Evolutionary conservation across 2,113 vertebrate species (phyloP).

Genomic region (Equus przewalskii): DNA sequence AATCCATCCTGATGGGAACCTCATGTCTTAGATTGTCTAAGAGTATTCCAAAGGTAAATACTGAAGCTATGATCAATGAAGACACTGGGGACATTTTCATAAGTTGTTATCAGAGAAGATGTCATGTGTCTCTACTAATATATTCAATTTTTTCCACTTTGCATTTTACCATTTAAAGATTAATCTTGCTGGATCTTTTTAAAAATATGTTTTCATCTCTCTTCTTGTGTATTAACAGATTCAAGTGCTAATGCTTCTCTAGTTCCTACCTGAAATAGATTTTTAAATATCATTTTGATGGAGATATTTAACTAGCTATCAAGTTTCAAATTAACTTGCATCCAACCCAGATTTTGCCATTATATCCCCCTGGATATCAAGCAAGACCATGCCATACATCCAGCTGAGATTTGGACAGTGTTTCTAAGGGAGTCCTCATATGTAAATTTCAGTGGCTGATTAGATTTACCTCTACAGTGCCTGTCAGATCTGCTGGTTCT

Average conservation of each 20-base stretch:
- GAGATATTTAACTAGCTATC: neutral
- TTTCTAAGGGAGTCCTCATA: neutral
- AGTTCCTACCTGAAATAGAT: neutral
- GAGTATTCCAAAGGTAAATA: neutral
- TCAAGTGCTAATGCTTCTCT: neutral
- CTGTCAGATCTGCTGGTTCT: neutral
- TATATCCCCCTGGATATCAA: no score
- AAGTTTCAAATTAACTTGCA: neutral
- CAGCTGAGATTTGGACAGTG: neutral
- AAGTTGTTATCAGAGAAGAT: neutral
- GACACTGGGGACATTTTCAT: no score
- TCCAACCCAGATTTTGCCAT: neutral
- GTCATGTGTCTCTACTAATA: neutral
- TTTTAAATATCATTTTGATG: neutral
- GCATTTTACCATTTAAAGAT: neutral
- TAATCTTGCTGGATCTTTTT: neutral
- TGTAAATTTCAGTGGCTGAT: neutral
- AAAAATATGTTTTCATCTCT: neutral
- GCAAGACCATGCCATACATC: neutral
- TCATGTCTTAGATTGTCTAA: neutral
- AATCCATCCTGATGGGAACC: neutral
- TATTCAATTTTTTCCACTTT: neutral
- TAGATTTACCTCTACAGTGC: neutral
- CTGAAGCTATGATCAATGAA: rapidly evolving
- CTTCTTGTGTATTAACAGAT: neutral